phyloP scores from a whole-genome alignment of 37 sponge, comb jelly and placozoan species.

The Halichondria panicea region DNA sequence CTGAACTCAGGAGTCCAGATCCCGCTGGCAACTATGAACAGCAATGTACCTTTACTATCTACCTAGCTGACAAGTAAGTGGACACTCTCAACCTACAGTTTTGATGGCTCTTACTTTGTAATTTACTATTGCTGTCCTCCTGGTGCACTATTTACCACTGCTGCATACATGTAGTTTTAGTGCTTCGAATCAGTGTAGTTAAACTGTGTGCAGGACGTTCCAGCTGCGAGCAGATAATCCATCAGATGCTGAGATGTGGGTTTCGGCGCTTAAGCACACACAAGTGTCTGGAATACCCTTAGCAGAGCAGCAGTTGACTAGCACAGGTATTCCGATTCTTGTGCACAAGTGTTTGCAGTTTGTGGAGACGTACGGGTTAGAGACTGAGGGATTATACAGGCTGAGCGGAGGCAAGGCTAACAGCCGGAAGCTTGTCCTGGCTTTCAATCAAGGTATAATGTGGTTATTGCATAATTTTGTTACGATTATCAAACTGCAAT shows the following conservation, averaged over 20 bases:
- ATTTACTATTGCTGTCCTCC: too few relatives aligned
- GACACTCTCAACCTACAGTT: neutral
- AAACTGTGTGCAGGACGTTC: conserved; percentile 19
- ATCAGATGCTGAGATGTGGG: conserved; percentile 64
- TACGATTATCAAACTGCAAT: neutral
- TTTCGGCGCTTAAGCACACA: conserved; percentile 68
- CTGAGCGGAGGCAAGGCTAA: conserved; percentile 70
- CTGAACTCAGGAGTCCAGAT: conserved; percentile 59
- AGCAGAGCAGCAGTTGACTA: conserved; percentile 64
- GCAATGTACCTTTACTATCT: conserved; percentile 49
- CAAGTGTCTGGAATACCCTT: conserved; percentile 83
- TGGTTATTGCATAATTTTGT: too few relatives aligned
- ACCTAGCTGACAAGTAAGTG: conserved; percentile 55
- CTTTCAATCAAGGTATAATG: conserved; percentile 76
- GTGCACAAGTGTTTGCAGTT: conserved; percentile 91
- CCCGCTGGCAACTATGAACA: conserved; percentile 25
- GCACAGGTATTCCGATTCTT: conserved; percentile 65
- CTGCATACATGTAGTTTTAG: too few relatives aligned
- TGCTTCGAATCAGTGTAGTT: neutral
- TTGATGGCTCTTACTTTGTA: neutral
- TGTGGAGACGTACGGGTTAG: conserved; percentile 73
- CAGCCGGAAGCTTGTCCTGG: conserved; percentile 58
- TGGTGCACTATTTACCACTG: too few relatives aligned
- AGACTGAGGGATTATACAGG: conserved; percentile 81
- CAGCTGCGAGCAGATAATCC: conserved; percentile 45